A percentile compares a stretch with the other conserved stretches of the same genome.
phyloP scores from a whole-genome alignment of 2,113 vertebrate species.

The Pomatorhinus ruficollis region DNA sequence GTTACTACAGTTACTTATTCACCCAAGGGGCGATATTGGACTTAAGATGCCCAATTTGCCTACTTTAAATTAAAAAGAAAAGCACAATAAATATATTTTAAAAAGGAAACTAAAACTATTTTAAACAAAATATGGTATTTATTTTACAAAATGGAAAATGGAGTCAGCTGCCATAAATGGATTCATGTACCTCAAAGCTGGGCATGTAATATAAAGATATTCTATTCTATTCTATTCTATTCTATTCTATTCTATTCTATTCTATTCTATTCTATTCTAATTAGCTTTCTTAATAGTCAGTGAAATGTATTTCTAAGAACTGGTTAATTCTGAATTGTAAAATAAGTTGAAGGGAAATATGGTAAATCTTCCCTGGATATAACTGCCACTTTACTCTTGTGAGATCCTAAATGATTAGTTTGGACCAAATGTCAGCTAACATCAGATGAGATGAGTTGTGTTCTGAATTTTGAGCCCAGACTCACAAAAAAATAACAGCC shows the following conservation, averaged over 20 bases:
- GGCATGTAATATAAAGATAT: background rate
- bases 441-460: background rate
- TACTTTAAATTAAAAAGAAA: background rate
- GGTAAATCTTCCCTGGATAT: background rate
- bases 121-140: background rate
- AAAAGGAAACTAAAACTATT: fast-evolving
- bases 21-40: fast-evolving
- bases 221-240: background rate
- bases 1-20: background rate
- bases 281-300: background rate
- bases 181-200: background rate
- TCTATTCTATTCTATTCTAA: too few relatives aligned
- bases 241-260: too few relatives aligned
- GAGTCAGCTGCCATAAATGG: background rate
- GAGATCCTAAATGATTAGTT: background rate
- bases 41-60: background rate
- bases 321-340: background rate
- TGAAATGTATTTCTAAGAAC: background rate
- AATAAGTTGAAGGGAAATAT: background rate
- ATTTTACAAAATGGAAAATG: background rate
- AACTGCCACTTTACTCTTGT: background rate
- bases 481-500: background rate
- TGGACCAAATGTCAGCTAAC: background rate
- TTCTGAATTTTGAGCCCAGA: background rate
- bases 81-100: background rate